phyloP scores from a whole-genome alignment of 2,797 vertebrate species.

The Anabas testudineus region DNA sequence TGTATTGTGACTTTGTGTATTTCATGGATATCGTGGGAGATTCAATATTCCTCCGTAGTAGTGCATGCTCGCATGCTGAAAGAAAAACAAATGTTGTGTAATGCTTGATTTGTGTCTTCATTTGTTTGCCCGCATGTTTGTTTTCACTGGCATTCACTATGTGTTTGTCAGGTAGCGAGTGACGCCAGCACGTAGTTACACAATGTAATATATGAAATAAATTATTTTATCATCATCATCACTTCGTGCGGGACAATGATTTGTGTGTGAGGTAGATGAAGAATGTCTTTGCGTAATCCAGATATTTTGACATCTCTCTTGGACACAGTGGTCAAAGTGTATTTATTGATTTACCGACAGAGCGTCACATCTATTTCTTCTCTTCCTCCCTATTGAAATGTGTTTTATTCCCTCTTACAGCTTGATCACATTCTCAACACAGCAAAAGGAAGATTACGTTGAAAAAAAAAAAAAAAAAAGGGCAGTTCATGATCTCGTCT shows the following conservation, averaged over 20 bases:
- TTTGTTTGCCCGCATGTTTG: constrained; percentile 42
- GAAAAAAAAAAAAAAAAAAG: constrained; percentile 32
- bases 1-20: constrained; percentile 1
- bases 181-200: constrained; percentile 35
- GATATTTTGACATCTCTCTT: not conserved
- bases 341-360: not conserved
- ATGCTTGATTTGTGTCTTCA: constrained; percentile 42
- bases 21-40: constrained; percentile 37
- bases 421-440: constrained; percentile 10
- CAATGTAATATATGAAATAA: constrained; percentile 24
- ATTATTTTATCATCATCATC: constrained; percentile 36
- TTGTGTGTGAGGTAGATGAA: not conserved
- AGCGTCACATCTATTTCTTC: not conserved
- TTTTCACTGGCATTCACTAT: constrained; percentile 41
- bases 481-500: constrained; percentile 20
- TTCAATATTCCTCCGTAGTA: constrained; percentile 42
- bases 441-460: constrained; percentile 23
- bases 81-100: constrained; percentile 38
- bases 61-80: constrained; percentile 1
- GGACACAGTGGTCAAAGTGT: not conserved
- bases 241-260: not conserved
- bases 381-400: not conserved
- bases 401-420: not conserved
- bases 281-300: not conserved
- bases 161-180: constrained; percentile 36